phyloP scores from a whole-genome alignment of 1,140 invertebrate genomes.

The Drosophila pseudoananassae region DNA sequence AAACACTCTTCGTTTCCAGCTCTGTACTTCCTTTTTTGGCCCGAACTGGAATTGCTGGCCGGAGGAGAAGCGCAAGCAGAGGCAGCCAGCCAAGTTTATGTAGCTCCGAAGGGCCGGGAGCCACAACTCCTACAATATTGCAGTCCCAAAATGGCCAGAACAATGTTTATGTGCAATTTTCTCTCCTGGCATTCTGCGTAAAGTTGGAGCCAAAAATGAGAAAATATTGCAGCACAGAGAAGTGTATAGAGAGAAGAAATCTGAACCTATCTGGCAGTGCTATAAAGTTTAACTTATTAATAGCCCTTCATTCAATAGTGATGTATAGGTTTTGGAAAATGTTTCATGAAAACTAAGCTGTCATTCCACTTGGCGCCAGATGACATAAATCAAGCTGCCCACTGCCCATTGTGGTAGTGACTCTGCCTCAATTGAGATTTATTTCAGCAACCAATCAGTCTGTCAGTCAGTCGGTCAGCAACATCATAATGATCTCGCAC shows the following conservation, averaged over 20 bases:
- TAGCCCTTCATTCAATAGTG: too few species aligned
- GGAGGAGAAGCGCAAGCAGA: constrained; percentile 17
- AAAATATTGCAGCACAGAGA: constrained; percentile 3
- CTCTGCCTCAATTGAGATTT: constrained; percentile 67
- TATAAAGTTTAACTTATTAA: too few species aligned
- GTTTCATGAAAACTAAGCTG: constrained; percentile 14
- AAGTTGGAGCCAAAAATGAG: constrained; percentile 38
- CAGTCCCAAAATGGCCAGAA: constrained; percentile 67
- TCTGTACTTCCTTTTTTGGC: constrained; percentile 76
- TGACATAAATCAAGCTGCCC: constrained; percentile 55
- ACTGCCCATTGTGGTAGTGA: constrained; percentile 15
- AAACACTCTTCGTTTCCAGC: constrained; percentile 40
- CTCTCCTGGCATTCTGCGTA: constrained; percentile 56
- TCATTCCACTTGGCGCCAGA: constrained; percentile 57
- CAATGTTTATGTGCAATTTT: constrained; percentile 60
- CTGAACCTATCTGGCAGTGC: background rate
- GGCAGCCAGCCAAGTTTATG: constrained; percentile 36
- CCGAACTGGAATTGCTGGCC: constrained; percentile 41
- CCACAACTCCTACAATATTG: constrained; percentile 22
- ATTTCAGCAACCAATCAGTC: constrained; percentile 60
- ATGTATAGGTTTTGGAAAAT: constrained; percentile 2
- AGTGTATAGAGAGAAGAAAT: background rate
- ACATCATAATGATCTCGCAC: constrained; percentile 37
- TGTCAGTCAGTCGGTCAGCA: constrained; percentile 51
- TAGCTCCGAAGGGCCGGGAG: constrained; percentile 4